Percentiles rank a stretch among this genome's conserved stretches.
Evolutionary conservation across 1,140 invertebrate genomes (phyloP).

Genomic region (Bradynema listronoti): DNA sequence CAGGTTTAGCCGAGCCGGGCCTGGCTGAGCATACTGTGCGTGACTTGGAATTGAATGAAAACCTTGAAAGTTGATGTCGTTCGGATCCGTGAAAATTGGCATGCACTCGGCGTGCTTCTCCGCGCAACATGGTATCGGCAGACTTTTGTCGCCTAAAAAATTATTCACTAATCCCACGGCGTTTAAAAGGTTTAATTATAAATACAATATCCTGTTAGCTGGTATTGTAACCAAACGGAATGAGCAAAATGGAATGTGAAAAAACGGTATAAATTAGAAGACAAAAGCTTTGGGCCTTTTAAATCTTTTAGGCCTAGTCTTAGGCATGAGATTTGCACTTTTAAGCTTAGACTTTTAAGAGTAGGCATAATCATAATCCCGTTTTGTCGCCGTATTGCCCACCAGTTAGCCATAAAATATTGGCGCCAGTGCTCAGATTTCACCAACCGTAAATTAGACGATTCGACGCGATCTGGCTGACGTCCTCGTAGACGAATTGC

Average conservation of each 20-base stretch:
- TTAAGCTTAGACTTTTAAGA: not conserved
- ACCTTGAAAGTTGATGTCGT: slow-evolving; percentile 36
- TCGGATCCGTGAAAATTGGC: slow-evolving; percentile 30
- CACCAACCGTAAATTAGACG: slow-evolving; percentile 36
- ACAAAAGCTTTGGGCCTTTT: no score
- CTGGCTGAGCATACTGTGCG: no score
- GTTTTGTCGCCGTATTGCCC: no score
- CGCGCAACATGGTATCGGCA: slow-evolving; percentile 44
- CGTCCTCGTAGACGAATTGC: slow-evolving; percentile 48
- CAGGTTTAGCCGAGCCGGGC: no score
- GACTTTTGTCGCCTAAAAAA: slow-evolving; percentile 14
- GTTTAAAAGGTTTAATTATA: no score
- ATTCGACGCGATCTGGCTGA: slow-evolving; percentile 44
- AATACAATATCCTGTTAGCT: no score
- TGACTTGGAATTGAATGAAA: no score
- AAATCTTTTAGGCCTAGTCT: no score
- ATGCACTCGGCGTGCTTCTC: slow-evolving; percentile 42
- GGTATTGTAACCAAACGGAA: no score
- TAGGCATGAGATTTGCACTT: no score
- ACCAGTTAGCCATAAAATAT: no score
- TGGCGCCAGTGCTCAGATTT: not conserved
- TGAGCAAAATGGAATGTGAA: not conserved
- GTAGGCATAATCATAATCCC: not conserved
- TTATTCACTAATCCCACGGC: no score
- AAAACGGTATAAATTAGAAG: not conserved